Base-by-base conservation (phyloP, 2,797 vertebrate species). In the Thalassophryne amazonica region DNA sequence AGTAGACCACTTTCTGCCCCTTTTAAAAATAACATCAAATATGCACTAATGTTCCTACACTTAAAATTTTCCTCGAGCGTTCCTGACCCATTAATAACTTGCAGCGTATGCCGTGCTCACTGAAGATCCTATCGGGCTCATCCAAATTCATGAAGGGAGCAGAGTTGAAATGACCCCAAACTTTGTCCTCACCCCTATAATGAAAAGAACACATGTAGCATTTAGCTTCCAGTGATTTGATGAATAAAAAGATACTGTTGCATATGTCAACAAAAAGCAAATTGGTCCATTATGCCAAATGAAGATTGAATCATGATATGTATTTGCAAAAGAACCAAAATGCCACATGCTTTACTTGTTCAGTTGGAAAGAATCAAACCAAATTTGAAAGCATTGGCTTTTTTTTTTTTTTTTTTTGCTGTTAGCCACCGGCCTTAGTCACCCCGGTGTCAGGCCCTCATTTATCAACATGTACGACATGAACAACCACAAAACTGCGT, bases 101-200 rank as follows among this genome's bases (percentile, higher is more conserved):
- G 9, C 72, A 68, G 73, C 53, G 27, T 75, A 77, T 81, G 62
- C 68, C 25, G 42, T 81, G 67, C 67, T 69, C 55, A 18, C 36
- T 32, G 29, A 52, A 86, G 83, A 89, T 89, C 55, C 34, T 86
- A 88, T 89, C 86, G 3, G 28, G 47, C 73, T 82, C 75, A 83
- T 88, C 81, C 57, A 81, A 76, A 86, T 88, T 85, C 85, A 86
- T 79, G 73, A 78, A 74, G 65, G 74, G 64, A 74, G 86, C 78
- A 75, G 54, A 71, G 38, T 46, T 60, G 56, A 76, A 85, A 76
- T 80, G 81, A 86, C 78, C 81, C 83, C 52, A 47, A 80, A 83
- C 82, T 46, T 47, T 75, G 67, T 80, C 73, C 43, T 84, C 76
- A 83, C 77, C 84, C 68, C 70, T 64, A 47, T 74, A 87, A 85